Percentiles rank a stretch among this genome's conserved stretches.
These are phyloP conservation scores for Oasisia sp. DNA, from an alignment of 2,888 invertebrate species.

Conservation along the genomic window DNA sequence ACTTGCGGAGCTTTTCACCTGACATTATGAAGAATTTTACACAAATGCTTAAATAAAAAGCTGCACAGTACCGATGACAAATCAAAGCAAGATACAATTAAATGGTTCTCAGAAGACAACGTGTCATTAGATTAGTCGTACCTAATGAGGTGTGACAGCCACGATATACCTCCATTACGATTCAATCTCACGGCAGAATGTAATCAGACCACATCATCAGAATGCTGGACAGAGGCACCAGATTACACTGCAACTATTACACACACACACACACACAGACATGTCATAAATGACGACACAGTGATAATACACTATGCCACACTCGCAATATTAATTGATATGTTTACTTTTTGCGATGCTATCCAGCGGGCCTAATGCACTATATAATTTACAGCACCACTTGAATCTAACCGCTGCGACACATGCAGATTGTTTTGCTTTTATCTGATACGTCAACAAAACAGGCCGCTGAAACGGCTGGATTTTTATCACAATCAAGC, in stretches of 20 bases:
- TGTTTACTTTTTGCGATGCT: neutral
- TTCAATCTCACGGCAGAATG: neutral
- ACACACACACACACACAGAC: neutral
- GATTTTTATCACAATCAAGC: neutral
- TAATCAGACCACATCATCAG: neutral
- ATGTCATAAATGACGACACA: neutral
- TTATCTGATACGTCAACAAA: slow-evolving; percentile 4
- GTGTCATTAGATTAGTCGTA: neutral
- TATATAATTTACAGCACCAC: neutral
- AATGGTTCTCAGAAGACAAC: neutral
- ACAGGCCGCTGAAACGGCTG: neutral
- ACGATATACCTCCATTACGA: neutral
- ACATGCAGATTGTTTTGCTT: neutral
- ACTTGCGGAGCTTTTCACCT: neutral
- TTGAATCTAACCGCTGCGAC: neutral
- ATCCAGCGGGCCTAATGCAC: neutral
- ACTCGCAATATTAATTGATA: neutral
- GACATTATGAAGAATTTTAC: neutral
- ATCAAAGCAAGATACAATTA: neutral
- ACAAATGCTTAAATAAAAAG: neutral
- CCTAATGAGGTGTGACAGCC: slow-evolving; percentile 1
- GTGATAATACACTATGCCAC: neutral
- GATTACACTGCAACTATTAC: neutral
- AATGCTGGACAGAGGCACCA: neutral
- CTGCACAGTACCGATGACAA: neutral